Evolutionary conservation across 2,888 invertebrate species (phyloP).

Genomic region (Gisinianus flammeolus): DNA sequence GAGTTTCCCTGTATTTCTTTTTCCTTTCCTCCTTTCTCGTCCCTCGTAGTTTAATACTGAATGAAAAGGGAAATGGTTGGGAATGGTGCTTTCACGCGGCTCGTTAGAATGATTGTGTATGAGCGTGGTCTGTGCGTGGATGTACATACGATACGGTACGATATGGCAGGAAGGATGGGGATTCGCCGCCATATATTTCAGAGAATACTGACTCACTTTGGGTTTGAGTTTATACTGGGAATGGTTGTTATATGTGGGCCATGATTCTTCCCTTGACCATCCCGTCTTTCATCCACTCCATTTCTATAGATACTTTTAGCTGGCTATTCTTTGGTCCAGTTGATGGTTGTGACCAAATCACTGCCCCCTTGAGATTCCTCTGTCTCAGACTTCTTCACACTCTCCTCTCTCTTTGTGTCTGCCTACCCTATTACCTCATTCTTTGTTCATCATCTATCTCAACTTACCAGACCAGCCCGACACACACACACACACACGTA

Average conservation of each 20-base stretch:
- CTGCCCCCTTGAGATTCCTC: conserved; percentile 37
- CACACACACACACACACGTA: not conserved
- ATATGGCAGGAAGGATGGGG: not conserved
- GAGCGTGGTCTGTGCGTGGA: not conserved
- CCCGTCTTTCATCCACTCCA: conserved; percentile 22
- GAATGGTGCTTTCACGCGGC: conserved; percentile 25
- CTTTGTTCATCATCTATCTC: conserved; percentile 24
- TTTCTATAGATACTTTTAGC: conserved; percentile 13
- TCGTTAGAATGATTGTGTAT: conserved; percentile 38
- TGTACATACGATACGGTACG: not conserved
- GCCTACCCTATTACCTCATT: conserved; percentile 39
- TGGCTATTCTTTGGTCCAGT: conserved; percentile 21
- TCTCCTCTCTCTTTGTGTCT: conserved; percentile 32
- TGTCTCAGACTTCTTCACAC: conserved; percentile 34
- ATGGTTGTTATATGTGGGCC: not conserved
- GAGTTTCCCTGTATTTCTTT: not conserved
- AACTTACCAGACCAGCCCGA: conserved; percentile 6
- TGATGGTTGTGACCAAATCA: conserved; percentile 45
- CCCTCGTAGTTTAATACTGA: not conserved
- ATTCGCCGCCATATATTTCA: not conserved
- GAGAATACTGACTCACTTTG: not conserved
- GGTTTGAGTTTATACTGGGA: not conserved
- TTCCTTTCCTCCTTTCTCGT: not conserved
- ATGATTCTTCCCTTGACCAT: conserved; percentile 15
- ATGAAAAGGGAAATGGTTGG: conserved; percentile 27